These are phyloP conservation scores for Drosophila willistoni DNA, from an alignment of 1,140 invertebrate species.

Conservation along the genomic window DNA sequence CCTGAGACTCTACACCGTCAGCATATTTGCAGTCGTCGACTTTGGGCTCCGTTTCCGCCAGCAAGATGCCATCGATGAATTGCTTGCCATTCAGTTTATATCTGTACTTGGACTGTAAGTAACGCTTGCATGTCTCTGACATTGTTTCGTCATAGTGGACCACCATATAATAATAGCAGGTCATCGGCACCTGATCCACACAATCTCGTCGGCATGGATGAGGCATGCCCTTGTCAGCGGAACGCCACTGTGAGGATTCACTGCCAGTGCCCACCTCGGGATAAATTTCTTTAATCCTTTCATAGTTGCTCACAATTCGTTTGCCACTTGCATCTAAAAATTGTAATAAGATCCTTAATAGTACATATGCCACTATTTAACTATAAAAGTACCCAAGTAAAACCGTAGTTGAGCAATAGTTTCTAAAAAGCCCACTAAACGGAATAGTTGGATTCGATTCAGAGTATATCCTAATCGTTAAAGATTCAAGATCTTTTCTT, in stretches of 20 bases:
- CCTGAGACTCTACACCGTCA: conserved; percentile 84
- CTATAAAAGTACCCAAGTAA: too few species aligned
- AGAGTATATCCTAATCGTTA: background rate
- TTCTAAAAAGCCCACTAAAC: too few species aligned
- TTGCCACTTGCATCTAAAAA: conserved; percentile 62
- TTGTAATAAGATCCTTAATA: background rate
- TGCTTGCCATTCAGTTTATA: conserved; percentile 60
- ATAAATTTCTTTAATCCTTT: conserved; percentile 65
- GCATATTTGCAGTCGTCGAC: conserved; percentile 85
- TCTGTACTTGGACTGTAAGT: conserved; percentile 62
- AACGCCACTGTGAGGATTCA: conserved; percentile 67
- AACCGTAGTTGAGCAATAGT: too few species aligned
- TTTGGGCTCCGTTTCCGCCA: conserved; percentile 36
- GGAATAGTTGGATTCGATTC: too few species aligned
- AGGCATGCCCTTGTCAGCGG: conserved; percentile 55
- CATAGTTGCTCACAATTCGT: conserved; percentile 69
- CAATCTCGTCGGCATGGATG: conserved; percentile 76
- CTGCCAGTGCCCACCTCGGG: conserved; percentile 49
- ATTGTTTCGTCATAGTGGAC: conserved; percentile 79
- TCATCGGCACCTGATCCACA: conserved; percentile 64
- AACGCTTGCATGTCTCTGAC: conserved; percentile 65
- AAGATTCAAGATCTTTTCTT: background rate
- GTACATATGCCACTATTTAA: too few species aligned
- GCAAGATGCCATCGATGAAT: conserved; percentile 52
- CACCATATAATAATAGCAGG: conserved; percentile 80